Base-by-base conservation (phyloP, 2,113 vertebrate genomes). In the Colius striatus region DNA sequence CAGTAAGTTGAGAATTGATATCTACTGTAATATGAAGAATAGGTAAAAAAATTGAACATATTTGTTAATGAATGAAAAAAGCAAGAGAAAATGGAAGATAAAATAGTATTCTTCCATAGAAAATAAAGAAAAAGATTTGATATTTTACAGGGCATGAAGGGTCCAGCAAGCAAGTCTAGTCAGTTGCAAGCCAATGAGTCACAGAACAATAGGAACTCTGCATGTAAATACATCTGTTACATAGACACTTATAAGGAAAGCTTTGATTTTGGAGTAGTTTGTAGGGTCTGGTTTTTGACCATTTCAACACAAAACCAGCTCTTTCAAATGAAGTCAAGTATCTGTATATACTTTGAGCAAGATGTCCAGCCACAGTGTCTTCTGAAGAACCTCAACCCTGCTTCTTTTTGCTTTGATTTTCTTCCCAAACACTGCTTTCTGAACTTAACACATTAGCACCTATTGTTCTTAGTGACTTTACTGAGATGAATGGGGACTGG, bases 401-500 rank as follows among this genome's bases (percentile, higher is more conserved):
- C 8, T 51, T 51, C 25, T 3, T 50, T 45, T 36, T 19, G 30
- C 30, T 27, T 27, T 19, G 13, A 7, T 51, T 45, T 51, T 50
- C 17, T 45, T 62, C 68, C 34, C 32, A 5, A 34, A 27, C 9
- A 48, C 21, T 66, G 8, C 13, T 60, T 86, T 66, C 58, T 66
- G 32, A 21, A 29, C 11, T 61, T 76, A 70, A 17, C 18, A 23
- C 20, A 14, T 53, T 60, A 25, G 29, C 36, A 36, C 27, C 6
- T 62, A 6, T 38, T 57, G 30, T 14, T 55, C 5, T 51, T 15
- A 48, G 22, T 54, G 55, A 25, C 21, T 63, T 62, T 74, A 27
- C 38, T 67, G 34, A 54, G 19, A 8, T 27, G 30, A 78, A 66
- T 0, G 0, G 47, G 38, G 20, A 38, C 3, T 34, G 34, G 20